phyloP scores from a whole-genome alignment of 2,888 invertebrate species.

The Drosophila mimica region DNA sequence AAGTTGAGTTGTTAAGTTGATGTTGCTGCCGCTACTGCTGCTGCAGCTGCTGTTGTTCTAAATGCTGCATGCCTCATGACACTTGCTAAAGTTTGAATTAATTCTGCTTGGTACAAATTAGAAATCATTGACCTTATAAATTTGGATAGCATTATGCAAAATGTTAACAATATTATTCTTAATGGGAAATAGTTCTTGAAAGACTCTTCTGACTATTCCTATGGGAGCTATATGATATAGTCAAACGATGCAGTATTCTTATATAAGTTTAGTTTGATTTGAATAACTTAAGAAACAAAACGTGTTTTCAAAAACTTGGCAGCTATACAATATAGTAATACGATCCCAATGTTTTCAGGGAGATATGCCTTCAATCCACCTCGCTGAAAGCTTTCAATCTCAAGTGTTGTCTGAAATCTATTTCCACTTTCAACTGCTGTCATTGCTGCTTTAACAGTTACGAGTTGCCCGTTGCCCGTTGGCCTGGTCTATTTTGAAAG shows the following conservation, averaged over 20 bases:
- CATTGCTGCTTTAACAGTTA: conserved; percentile 40
- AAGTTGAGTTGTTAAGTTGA: conserved; percentile 43
- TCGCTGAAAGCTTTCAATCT: not conserved
- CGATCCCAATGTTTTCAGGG: too few species aligned
- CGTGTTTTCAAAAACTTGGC: too few species aligned
- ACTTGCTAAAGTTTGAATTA: conserved; percentile 19
- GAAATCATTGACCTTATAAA: not conserved
- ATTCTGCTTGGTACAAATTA: not conserved
- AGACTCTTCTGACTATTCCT: not conserved
- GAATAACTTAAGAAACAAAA: too few species aligned
- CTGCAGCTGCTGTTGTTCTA: conserved; percentile 16
- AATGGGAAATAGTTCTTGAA: too few species aligned
- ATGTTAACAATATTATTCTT: not conserved
- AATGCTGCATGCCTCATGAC: conserved; percentile 29
- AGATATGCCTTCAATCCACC: not conserved
- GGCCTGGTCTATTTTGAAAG: conserved; percentile 47
- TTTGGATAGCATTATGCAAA: not conserved
- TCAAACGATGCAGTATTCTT: too few species aligned
- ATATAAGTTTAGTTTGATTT: too few species aligned
- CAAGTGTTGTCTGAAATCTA: conserved; percentile 1
- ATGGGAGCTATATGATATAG: too few species aligned
- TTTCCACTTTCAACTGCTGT: conserved; percentile 55
- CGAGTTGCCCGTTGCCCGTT: conserved; percentile 17
- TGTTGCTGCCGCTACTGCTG: not conserved
- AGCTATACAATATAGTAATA: too few species aligned